Conservation (phyloP, 2,888 invertebrate species). For the Gastracanthus pulcherrimus region DNA sequence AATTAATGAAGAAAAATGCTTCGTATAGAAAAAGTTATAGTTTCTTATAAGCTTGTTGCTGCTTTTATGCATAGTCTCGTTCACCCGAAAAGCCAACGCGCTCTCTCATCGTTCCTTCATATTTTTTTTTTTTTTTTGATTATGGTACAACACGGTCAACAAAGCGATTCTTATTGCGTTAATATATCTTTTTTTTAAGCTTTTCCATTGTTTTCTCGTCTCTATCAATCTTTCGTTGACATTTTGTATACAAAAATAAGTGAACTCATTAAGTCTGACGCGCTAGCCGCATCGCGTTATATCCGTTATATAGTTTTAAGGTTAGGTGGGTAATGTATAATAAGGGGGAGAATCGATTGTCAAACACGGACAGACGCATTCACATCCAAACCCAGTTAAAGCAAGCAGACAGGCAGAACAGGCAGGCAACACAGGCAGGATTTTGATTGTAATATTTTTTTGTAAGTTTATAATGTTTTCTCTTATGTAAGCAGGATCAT, state of each 20-base stretch:
- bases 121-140: constrained; percentile 25
- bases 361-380: constrained; percentile 60
- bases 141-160: constrained; percentile 40
- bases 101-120: constrained; percentile 16
- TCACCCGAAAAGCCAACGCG: constrained; percentile 28
- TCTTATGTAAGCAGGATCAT: neutral
- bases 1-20: constrained; percentile 23
- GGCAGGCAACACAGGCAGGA: constrained; percentile 49
- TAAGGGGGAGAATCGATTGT: constrained; percentile 45
- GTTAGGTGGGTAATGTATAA: constrained; percentile 30
- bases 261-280: constrained; percentile 45
- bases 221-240: constrained; percentile 34
- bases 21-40: constrained; percentile 7
- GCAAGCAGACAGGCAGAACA: constrained; percentile 61
- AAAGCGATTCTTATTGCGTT: constrained; percentile 33
- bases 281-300: constrained; percentile 38
- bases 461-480: neutral
- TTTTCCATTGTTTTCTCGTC: constrained; percentile 14
- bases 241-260: constrained; percentile 52
- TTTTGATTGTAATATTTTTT: constrained; percentile 4
- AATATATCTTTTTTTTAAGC: constrained; percentile 10
- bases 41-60: constrained; percentile 25
- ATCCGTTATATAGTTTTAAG: constrained; percentile 21
- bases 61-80: constrained; percentile 15
- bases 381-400: constrained; percentile 62